Base-by-base conservation (phyloP, 2,888 invertebrate genomes). In the Marronus borbonicus region DNA sequence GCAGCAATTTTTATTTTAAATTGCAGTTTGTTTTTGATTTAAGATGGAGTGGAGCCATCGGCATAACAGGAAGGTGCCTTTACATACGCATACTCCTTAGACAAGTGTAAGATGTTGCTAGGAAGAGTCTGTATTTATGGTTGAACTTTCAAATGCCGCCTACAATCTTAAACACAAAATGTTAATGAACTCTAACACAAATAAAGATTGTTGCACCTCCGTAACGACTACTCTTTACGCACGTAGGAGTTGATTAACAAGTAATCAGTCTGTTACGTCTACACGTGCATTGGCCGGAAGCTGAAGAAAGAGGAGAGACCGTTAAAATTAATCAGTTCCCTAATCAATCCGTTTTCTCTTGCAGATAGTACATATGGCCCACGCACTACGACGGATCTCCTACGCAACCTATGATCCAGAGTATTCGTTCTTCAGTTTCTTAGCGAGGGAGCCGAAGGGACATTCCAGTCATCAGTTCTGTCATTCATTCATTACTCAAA, bases 341-440 rank as follows among this genome's bases (percentile, higher is more conserved):
- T 72, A 72, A 58, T 72, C 31, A 55, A 60, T 72, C 39, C 72
- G 39, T 72, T 72, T 72, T 60, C 70, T 52, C 52, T 91, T 91
- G 1, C 92, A 94, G 94, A 92, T 91, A 87, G 94, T 95, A 89
- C 93, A 94, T 89, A 96, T 95, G 95, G 94, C 94, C 85, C 95
- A 96, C 90, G 93, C 93, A 85, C 90, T 96, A 85, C 93, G 95
- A 84, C 93, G 96, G 88, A 95, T 96, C 86, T 95, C 95, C 85
- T 95, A 95, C 90, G 95, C 95, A 85, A 95, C 95, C 85, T 95
- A 95, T 93, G 95, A 96, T 89, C 93, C 95, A 44, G 92, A 93
- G 84, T 91, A 93, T 88, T 91, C 93, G 83, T 93, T 95, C 89
- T 96, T 96, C 90, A 94, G 95, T 87, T 94, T 96, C 88, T 92